phyloP scores from a whole-genome alignment of 2,797 vertebrate genomes.

The Menidia menidia region DNA sequence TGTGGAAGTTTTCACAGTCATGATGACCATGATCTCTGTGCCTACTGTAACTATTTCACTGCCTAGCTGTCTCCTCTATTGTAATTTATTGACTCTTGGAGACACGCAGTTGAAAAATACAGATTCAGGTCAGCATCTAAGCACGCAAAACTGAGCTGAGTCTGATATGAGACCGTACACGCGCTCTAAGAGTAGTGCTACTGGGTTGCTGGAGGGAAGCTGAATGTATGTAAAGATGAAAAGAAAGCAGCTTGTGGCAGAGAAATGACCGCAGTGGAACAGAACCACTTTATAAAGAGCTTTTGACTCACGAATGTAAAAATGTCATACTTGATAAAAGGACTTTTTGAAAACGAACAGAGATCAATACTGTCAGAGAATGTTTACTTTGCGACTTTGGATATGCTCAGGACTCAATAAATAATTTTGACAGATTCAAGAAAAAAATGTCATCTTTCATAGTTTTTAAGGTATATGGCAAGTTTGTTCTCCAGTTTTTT shows the following conservation, averaged over 20 bases:
- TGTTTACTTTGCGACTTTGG: slow-evolving; percentile 2
- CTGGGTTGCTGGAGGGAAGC: slow-evolving; percentile 18
- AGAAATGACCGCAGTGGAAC: slow-evolving; percentile 34
- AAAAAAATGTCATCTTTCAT: not conserved
- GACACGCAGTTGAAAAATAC: slow-evolving; percentile 3
- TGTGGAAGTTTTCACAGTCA: slow-evolving; percentile 1
- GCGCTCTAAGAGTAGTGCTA: slow-evolving; percentile 34
- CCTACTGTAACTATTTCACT: not conserved
- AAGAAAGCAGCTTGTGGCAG: slow-evolving; percentile 6
- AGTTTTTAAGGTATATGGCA: not conserved
- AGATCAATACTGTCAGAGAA: slow-evolving; percentile 19
- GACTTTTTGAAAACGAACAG: slow-evolving; percentile 7
- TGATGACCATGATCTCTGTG: not conserved
- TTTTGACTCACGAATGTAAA: slow-evolving; percentile 36
- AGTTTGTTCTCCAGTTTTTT: not conserved
- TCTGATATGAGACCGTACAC: slow-evolving; percentile 7
- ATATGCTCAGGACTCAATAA: not conserved
- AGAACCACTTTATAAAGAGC: slow-evolving; percentile 44
- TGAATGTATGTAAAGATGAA: slow-evolving; percentile 26
- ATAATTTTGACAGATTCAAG: not conserved
- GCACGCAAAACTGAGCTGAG: slow-evolving; percentile 4
- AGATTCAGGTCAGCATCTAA: slow-evolving; percentile 3
- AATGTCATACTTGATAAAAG: slow-evolving; percentile 31
- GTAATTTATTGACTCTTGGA: slow-evolving; percentile 7
- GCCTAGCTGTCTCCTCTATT: slow-evolving; percentile 10